These are phyloP conservation scores for Andrena praecox DNA, from an alignment of 2,888 invertebrate genomes.

Conservation along the genomic window DNA sequence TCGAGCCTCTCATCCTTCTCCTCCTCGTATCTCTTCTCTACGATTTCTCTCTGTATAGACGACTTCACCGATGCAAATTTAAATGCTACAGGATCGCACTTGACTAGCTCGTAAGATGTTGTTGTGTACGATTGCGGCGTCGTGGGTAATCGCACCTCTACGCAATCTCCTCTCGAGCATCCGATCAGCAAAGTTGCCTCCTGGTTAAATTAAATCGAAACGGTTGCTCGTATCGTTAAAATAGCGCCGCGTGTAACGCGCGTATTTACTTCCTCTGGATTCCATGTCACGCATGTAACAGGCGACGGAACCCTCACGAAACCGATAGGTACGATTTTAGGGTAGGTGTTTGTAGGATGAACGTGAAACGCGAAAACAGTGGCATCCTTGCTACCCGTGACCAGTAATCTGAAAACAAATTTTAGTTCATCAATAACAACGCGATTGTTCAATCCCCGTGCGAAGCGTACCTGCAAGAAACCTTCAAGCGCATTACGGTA, in stretches of 20 bases:
- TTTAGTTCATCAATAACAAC: conserved; percentile 14
- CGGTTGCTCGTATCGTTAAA: not conserved
- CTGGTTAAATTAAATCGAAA: conserved; percentile 75
- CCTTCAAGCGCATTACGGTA: conserved; percentile 88
- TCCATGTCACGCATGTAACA: conserved; percentile 90
- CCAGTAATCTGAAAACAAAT: conserved; percentile 85
- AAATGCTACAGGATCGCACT: conserved; percentile 82
- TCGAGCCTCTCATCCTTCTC: conserved; percentile 86
- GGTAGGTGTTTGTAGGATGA: conserved; percentile 77
- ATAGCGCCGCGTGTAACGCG: not conserved
- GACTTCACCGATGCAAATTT: conserved; percentile 88
- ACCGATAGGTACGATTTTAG: conserved; percentile 88
- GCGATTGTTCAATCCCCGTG: conserved; percentile 1
- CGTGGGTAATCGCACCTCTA: conserved; percentile 86
- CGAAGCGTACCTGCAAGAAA: conserved; percentile 74
- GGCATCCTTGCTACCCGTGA: conserved; percentile 89
- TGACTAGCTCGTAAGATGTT: conserved; percentile 84
- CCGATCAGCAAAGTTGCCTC: conserved; percentile 86
- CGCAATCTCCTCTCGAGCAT: conserved; percentile 86
- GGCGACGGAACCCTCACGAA: conserved; percentile 88
- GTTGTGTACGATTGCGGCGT: conserved; percentile 84
- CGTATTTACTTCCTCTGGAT: conserved; percentile 85
- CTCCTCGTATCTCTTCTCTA: conserved; percentile 86
- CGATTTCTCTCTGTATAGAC: conserved; percentile 87
- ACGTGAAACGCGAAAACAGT: conserved; percentile 90